These are phyloP conservation scores for Vulpes ferrilata DNA, from an alignment of 2,113 vertebrate genomes.

Conservation along the genomic window DNA sequence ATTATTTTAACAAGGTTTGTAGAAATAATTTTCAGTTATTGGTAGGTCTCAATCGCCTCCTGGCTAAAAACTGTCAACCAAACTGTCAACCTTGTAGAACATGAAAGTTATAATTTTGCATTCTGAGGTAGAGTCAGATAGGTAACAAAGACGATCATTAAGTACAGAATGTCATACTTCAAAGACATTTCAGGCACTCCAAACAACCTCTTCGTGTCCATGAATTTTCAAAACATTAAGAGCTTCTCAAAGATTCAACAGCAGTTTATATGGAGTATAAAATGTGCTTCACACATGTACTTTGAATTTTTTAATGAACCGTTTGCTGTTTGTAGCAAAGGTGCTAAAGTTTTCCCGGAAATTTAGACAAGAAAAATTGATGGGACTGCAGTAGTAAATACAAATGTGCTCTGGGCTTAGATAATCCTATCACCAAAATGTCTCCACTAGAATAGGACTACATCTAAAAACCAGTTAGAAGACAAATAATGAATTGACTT, in stretches of 20 bases:
- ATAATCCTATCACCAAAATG: neutral
- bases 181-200: conserved; percentile 35
- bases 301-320: conserved; percentile 65
- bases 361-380: neutral
- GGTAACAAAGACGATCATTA: conserved; percentile 13
- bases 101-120: neutral
- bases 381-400: neutral
- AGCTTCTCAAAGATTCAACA: conserved; percentile 54
- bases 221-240: conserved; percentile 56
- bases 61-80: conserved; percentile 38
- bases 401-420: neutral
- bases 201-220: neutral
- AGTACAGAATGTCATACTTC: conserved; percentile 35
- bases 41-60: neutral
- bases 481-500: neutral
- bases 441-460: neutral
- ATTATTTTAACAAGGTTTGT: conserved; percentile 7
- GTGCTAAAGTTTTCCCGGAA: conserved; percentile 30
- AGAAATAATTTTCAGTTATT: conserved; percentile 44
- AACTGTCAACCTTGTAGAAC: neutral
- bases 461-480: neutral
- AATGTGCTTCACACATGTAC: conserved; percentile 59
- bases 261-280: conserved; percentile 36
- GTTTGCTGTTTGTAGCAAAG: conserved; percentile 56
- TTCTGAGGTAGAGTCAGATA: neutral